phyloP scores from a whole-genome alignment of 1,140 invertebrate species.

The Drosophila sturtevanti region DNA sequence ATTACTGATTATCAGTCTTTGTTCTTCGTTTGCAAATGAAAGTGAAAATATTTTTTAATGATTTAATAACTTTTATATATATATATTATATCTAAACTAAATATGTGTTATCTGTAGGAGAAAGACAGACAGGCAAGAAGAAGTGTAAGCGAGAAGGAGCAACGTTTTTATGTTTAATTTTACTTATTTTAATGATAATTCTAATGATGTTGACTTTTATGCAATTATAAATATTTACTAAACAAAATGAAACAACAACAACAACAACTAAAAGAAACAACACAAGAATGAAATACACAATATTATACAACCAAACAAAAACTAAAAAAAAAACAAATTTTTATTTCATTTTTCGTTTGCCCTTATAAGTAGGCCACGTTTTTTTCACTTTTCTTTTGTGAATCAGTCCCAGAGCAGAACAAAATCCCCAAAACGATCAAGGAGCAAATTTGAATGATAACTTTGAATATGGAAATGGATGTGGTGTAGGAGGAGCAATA shows the following conservation, averaged over 20 bases:
- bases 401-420: slow-evolving; percentile 13
- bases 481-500: slow-evolving; percentile 4
- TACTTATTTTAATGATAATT: slow-evolving; percentile 60
- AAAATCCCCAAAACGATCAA: neutral
- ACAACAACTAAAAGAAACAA: slow-evolving; percentile 63
- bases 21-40: slow-evolving; percentile 56
- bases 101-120: slow-evolving; percentile 7
- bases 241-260: slow-evolving; percentile 63
- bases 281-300: slow-evolving; percentile 75
- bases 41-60: slow-evolving; percentile 48
- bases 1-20: slow-evolving; percentile 18
- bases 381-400: slow-evolving; percentile 10
- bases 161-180: slow-evolving; percentile 71
- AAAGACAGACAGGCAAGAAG: slow-evolving; percentile 15
- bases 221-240: slow-evolving; percentile 65
- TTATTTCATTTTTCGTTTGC: neutral
- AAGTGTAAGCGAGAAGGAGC: slow-evolving; percentile 33
- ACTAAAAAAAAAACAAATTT: slow-evolving; percentile 27
- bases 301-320: slow-evolving; percentile 65
- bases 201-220: slow-evolving; percentile 71
- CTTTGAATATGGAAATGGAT: slow-evolving; percentile 17
- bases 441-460: neutral
- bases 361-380: slow-evolving; percentile 17
- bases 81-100: slow-evolving; percentile 26
- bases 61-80: slow-evolving; percentile 60